phyloP scores from a whole-genome alignment of 2,113 vertebrate genomes.

The Aptenodytes patagonicus region DNA sequence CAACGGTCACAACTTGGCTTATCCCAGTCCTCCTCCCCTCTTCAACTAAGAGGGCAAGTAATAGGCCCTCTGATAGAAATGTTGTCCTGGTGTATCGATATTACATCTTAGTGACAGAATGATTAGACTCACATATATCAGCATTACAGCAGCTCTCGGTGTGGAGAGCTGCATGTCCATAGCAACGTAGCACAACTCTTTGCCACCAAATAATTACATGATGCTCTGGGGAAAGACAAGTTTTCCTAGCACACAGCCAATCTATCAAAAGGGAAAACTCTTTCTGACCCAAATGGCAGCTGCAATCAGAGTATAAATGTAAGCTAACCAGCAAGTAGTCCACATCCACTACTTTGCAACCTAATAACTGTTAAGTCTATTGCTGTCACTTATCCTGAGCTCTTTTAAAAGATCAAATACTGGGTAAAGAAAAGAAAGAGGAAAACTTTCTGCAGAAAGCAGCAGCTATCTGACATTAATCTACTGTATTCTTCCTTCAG shows the following conservation, averaged over 20 bases:
- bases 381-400: neutral
- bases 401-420: neutral
- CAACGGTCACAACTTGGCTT: neutral
- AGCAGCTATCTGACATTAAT: neutral
- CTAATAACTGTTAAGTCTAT: neutral
- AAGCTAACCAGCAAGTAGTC: neutral
- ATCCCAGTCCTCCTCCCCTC: neutral
- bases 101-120: neutral
- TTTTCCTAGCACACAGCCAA: conserved; percentile 6
- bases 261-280: conserved; percentile 12
- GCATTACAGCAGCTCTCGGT: neutral
- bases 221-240: conserved; percentile 47
- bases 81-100: neutral
- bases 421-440: neutral
- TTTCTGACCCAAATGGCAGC: conserved; percentile 2
- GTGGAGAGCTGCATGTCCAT: neutral
- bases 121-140: neutral
- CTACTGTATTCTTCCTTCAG: neutral
- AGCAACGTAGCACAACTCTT: neutral
- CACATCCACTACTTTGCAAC: neutral
- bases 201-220: neutral
- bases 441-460: neutral
- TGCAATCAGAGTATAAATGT: neutral
- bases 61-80: neutral
- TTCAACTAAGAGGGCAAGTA: neutral